Evolutionary conservation across 2,113 vertebrate genomes (phyloP).

Genomic region (Grammomys dolichurus): DNA sequence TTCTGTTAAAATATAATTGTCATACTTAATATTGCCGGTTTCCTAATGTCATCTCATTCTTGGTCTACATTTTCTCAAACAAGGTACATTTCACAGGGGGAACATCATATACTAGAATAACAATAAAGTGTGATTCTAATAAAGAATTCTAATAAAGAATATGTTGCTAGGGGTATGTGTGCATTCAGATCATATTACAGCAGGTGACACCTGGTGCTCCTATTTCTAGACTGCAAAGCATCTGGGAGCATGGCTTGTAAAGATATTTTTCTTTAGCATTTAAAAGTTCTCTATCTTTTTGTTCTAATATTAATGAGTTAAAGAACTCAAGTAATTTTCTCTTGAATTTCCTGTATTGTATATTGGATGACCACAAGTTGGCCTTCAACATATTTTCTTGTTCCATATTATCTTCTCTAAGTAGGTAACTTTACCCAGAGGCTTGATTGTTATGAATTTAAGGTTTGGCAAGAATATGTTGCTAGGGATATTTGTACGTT

Average conservation of each 20-base stretch:
- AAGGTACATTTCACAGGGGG: not conserved
- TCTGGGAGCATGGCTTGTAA: not conserved
- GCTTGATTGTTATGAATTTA: not conserved
- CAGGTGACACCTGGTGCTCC: not conserved
- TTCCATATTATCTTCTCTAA: not conserved
- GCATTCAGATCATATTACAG: not conserved
- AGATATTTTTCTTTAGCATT: not conserved
- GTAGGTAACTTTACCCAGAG: not conserved
- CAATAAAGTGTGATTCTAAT: not conserved
- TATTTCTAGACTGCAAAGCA: not conserved
- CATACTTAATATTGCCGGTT: not conserved
- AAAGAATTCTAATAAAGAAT: not conserved
- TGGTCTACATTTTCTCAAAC: not conserved
- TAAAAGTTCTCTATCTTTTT: not conserved
- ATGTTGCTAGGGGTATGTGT: not conserved
- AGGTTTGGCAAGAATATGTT: not conserved
- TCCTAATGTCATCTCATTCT: not conserved
- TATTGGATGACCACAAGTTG: not conserved
- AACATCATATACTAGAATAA: not conserved
- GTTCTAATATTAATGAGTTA: not conserved
- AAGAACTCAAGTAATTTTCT: conserved; percentile 36
- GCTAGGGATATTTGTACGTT: not conserved
- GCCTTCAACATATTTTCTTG: not conserved
- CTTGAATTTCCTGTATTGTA: not conserved
- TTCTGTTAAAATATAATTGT: conserved; percentile 37